A percentile compares a stretch with the other conserved stretches of the same genome.
These are phyloP conservation scores for Drosophila falleni DNA, from an alignment of 2,888 invertebrate genomes.

Conservation along the genomic window DNA sequence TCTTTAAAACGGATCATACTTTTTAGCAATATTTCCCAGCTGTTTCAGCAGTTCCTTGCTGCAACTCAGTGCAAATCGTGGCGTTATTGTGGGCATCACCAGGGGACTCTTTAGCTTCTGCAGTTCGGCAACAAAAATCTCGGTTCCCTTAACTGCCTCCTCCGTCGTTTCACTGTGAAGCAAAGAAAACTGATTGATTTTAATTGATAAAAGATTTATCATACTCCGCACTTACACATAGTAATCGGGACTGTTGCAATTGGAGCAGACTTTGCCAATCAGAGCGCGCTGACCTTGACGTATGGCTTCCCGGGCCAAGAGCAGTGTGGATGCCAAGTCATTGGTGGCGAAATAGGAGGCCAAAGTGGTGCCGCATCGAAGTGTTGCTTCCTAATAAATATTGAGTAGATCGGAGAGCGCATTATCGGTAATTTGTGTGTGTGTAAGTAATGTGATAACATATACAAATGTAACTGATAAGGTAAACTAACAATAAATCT, in stretches of 20 bases:
- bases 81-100: conserved; percentile 92
- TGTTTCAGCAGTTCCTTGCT: conserved; percentile 89
- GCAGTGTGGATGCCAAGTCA: conserved; percentile 89
- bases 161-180: conserved; percentile 88
- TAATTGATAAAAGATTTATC: neutral
- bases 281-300: conserved; percentile 92
- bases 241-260: conserved; percentile 83
- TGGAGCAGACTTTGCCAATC: conserved; percentile 91
- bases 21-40: conserved; percentile 89
- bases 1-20: too few relatives aligned
- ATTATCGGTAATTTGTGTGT: conserved; percentile 8
- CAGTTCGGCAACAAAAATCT: conserved; percentile 88
- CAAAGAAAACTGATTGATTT: neutral
- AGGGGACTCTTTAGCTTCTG: conserved; percentile 87
- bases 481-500: conserved; percentile 7
- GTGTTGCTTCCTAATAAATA: conserved; percentile 88
- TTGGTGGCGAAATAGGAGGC: conserved; percentile 95
- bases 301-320: conserved; percentile 89
- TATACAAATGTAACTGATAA: conserved; percentile 46
- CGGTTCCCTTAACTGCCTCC: conserved; percentile 88
- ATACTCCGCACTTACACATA: conserved; percentile 78
- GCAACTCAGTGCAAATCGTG: conserved; percentile 94
- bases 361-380: conserved; percentile 94
- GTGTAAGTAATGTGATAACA: conserved; percentile 1
- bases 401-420: conserved; percentile 25